Base-by-base conservation (phyloP, 1,140 invertebrate genomes). In the Acromyrmex charruanus region DNA sequence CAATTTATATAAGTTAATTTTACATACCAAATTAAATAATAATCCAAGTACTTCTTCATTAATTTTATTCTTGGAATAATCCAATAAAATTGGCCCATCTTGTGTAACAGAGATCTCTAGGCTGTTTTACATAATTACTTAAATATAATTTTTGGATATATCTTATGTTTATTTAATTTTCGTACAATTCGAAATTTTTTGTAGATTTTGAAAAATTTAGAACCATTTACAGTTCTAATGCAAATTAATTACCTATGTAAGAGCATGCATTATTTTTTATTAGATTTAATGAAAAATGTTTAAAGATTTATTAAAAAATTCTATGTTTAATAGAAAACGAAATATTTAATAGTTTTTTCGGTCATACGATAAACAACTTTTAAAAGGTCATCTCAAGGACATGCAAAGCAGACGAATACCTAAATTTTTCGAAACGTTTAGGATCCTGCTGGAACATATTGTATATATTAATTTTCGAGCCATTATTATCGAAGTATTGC, bases 11-110 rank as follows among this genome's bases (percentile, higher is more conserved):
- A 44, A 55, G 18, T 63, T 3, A 84, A 51, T 85, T 87, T 91
- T 95, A 94, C 96, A 94, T 96, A 97, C 97, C 96, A 99, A 95
- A 65, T 98, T 96, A 69, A 99, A 95, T 6, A 99, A 96, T 10
- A 98, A 92, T 4, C 96, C 93, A 88, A 99, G 96, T 1, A 97
- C 96, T 89, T 98, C 97, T 25, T 98, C 96, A 93, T 98, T 97
- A 75, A 99, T 96, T 21, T 99, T 96, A 95, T 99, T 99, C 95
- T 99, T 99, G 14, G 99, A 99, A 95, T 98, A 99, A 96, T 99
- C 99, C 87, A 98, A 91, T 35, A 99, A 96, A 93, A 99, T 98
- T 3, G 98, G 97, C 25, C 98, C 98, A 96, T 98, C 98, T 85
- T 97, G 96, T 51, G 98, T 97, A 9, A 98, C 98, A 16, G 96